phyloP scores from a whole-genome alignment of 2,888 invertebrate species.

The Masnerella sp. region DNA sequence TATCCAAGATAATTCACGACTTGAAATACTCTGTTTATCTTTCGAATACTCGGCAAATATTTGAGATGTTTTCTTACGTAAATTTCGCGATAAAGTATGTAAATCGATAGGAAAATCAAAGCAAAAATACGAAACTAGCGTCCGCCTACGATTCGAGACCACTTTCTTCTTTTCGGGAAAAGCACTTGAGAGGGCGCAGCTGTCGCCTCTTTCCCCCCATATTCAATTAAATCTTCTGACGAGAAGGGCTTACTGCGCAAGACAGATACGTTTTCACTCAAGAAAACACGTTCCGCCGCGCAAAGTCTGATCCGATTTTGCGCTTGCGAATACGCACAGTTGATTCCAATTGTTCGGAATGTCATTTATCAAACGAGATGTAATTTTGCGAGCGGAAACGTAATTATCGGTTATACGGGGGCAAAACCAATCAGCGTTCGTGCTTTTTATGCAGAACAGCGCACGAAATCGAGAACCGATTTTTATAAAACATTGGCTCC shows the following conservation, averaged over 20 bases:
- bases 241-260: conserved; percentile 50
- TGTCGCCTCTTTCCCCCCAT: conserved; percentile 42
- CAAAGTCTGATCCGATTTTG: conserved; percentile 57
- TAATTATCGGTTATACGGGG: conserved; percentile 36
- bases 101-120: conserved; percentile 4
- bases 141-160: conserved; percentile 7
- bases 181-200: conserved; percentile 32
- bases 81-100: conserved; percentile 7
- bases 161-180: conserved; percentile 29
- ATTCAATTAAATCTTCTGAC: conserved; percentile 48
- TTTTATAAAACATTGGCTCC: too few species aligned
- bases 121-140: conserved; percentile 35
- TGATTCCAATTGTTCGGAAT: conserved; percentile 50
- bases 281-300: conserved; percentile 46
- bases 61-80: conserved; percentile 19
- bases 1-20: conserved; percentile 23
- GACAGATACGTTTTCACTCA: conserved; percentile 49
- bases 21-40: conserved; percentile 20
- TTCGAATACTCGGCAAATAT: conserved; percentile 12
- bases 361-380: conserved; percentile 49
- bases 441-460: not conserved
- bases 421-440: conserved; percentile 39
- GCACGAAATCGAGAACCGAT: too few species aligned
- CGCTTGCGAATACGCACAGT: conserved; percentile 51
- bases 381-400: conserved; percentile 37